Conservation (phyloP, 2,888 invertebrate species). For the Acrobasis suavella region DNA sequence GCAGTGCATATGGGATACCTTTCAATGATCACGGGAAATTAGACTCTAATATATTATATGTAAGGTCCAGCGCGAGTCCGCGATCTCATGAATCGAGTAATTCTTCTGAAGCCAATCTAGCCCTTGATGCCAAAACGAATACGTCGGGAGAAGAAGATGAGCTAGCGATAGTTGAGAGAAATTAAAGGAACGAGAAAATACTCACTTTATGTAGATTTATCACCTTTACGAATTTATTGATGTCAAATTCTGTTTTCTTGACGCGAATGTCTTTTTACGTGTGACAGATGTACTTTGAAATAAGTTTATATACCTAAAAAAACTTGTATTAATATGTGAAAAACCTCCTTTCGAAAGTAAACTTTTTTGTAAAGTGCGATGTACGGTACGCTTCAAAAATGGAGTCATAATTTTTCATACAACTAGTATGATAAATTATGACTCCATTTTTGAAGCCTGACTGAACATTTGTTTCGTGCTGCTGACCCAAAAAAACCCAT, state of each 20-base stretch:
- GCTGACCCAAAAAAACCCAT: no score
- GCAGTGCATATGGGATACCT: slow-evolving; percentile 56
- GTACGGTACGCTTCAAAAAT: no score
- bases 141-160: slow-evolving; percentile 75
- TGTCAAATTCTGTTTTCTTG: slow-evolving; percentile 6
- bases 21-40: slow-evolving; percentile 50
- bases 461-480: no score
- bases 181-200: slow-evolving; percentile 41
- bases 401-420: no score
- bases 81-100: slow-evolving; percentile 74
- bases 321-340: no score
- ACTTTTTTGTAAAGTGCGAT: no score
- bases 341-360: no score
- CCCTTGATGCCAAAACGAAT: slow-evolving; percentile 65
- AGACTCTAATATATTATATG: slow-evolving; percentile 68
- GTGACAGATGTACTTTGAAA: no score
- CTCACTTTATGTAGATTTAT: slow-evolving; percentile 17
- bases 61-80: slow-evolving; percentile 67
- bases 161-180: slow-evolving; percentile 68
- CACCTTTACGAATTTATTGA: slow-evolving; percentile 5
- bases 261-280: background rate
- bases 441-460: no score
- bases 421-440: no score
- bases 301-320: no score
- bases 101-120: slow-evolving; percentile 71